Conservation (phyloP, 2,888 invertebrate genomes). For the Drosophila trichaetosa region DNA sequence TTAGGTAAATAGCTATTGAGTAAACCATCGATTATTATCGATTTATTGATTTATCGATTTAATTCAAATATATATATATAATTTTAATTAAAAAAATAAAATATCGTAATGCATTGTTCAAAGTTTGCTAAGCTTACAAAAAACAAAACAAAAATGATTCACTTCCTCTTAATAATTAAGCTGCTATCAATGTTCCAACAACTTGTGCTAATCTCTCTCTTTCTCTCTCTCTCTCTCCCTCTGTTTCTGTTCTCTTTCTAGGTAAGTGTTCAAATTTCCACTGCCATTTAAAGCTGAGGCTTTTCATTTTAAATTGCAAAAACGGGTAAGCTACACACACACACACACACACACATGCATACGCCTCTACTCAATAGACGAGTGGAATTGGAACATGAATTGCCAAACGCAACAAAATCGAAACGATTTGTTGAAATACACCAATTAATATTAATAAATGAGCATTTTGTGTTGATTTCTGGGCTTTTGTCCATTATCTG, state of each 20-base stretch:
- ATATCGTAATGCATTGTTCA: neutral
- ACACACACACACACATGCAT: constrained; percentile 3
- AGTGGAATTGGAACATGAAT: constrained; percentile 15
- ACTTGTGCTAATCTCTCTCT: constrained; percentile 5
- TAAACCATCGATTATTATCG: constrained; percentile 11
- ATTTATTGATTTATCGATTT: neutral
- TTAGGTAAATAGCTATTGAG: constrained; percentile 70
- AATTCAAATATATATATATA: neutral
- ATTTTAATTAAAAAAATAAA: neutral
- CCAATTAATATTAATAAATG: constrained; percentile 7
- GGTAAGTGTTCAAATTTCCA: constrained; percentile 62
- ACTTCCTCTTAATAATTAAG: neutral
- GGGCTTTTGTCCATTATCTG: constrained; percentile 14
- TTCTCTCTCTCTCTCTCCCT: constrained; percentile 39
- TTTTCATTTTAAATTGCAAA: neutral
- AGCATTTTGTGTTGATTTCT: constrained; percentile 7
- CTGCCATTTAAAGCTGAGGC: neutral
- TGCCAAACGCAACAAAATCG: neutral
- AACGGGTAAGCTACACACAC: constrained; percentile 60
- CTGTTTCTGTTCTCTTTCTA: constrained; percentile 49
- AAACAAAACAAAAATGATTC: neutral
- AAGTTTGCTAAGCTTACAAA: constrained; percentile 20
- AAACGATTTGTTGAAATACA: neutral
- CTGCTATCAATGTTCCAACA: neutral
- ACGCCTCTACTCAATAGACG: neutral